Conservation (phyloP, 2,797 vertebrate species). For the Columba guinea region DNA sequence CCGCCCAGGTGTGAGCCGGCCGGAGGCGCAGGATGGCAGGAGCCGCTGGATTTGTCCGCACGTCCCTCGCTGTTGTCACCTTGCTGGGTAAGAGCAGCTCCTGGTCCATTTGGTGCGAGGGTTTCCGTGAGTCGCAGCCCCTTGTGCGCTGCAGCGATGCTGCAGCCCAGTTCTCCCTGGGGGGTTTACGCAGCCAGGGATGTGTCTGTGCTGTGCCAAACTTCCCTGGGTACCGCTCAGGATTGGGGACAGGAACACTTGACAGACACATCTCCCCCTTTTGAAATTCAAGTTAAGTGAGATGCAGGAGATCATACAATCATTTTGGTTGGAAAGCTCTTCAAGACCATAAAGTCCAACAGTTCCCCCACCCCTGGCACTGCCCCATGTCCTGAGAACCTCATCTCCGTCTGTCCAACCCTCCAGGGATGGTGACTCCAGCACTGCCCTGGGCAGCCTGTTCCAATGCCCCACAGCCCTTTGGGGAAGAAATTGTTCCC, state of each 20-base stretch:
- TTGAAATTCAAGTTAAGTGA: not conserved
- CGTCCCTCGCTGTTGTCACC: not conserved
- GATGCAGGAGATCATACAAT: not conserved
- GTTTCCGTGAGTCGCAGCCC: fast-evolving
- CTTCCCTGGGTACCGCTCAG: fast-evolving
- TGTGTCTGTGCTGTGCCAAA: fast-evolving
- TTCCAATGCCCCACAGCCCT: too few species aligned
- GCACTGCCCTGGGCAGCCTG: too few species aligned
- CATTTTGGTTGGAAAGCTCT: too few species aligned
- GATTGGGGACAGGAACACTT: fast-evolving
- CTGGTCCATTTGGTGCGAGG: not conserved
- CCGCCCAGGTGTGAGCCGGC: not conserved
- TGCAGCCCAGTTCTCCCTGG: fast-evolving
- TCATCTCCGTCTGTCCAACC: too few species aligned
- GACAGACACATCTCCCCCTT: fast-evolving
- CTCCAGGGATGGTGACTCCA: too few species aligned
- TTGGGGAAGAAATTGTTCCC: too few species aligned
- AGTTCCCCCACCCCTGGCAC: too few species aligned
- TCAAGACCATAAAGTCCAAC: too few species aligned
- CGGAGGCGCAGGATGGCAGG: slow-evolving; percentile 52
- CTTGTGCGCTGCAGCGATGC: fast-evolving
- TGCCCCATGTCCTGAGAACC: too few species aligned
- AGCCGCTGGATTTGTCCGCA: not conserved
- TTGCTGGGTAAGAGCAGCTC: slow-evolving; percentile 69
- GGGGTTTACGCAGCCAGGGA: not conserved